Conservation (phyloP, 2,888 invertebrate species). For the Timandra comae region DNA sequence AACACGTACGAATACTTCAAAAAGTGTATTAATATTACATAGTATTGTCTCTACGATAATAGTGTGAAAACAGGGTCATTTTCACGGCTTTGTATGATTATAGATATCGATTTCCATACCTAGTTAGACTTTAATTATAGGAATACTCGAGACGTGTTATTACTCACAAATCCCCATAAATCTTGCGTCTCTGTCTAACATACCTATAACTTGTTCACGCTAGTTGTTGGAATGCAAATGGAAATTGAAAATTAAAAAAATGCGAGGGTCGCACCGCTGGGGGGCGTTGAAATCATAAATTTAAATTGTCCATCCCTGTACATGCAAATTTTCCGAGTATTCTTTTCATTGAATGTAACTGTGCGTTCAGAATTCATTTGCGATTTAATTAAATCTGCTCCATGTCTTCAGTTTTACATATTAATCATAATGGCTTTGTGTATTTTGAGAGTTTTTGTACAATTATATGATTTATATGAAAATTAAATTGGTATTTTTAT, state of each 20-base stretch:
- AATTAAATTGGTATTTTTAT: no score
- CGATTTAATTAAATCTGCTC: constrained; percentile 20
- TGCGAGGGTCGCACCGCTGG: constrained; percentile 61
- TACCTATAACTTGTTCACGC: constrained; percentile 25
- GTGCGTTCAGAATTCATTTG: constrained; percentile 23
- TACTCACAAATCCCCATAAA: constrained; percentile 24
- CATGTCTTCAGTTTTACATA: constrained; percentile 13
- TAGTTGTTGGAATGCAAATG: constrained; percentile 69
- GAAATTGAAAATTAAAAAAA: constrained; percentile 76
- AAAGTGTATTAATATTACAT: no score
- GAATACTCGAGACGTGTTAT: constrained; percentile 4
- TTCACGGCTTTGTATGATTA: constrained; percentile 16
- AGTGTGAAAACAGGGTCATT: no score
- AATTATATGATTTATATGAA: no score
- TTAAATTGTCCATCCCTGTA: constrained; percentile 73
- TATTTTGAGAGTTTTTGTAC: no score
- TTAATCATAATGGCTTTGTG: no score
- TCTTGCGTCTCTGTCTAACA: constrained; percentile 24
- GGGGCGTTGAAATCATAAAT: constrained; percentile 71
- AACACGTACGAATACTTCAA: no score
- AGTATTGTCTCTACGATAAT: no score
- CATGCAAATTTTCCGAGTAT: constrained; percentile 66
- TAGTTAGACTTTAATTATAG: constrained; percentile 15
- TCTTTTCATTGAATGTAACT: constrained; percentile 58
- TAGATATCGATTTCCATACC: constrained; percentile 14